These are phyloP conservation scores for Steatornis caripensis DNA, from an alignment of 2,113 vertebrate species.

Conservation along the genomic window DNA sequence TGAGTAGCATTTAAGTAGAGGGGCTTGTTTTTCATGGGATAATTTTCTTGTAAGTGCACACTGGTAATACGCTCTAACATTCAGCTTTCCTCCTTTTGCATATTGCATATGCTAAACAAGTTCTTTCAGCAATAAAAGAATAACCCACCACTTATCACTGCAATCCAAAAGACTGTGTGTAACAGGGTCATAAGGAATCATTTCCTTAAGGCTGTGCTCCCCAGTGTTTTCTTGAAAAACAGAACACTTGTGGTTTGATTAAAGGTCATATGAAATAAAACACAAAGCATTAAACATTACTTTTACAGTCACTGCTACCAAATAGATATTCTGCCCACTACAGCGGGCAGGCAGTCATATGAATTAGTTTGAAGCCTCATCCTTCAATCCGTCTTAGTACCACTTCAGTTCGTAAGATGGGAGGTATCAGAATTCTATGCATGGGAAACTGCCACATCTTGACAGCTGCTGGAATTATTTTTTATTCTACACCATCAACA, in stretches of 20 bases:
- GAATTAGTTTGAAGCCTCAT: background rate
- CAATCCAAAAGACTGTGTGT: background rate
- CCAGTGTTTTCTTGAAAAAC: background rate
- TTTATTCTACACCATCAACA: background rate
- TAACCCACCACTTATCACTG: background rate
- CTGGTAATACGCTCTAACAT: background rate
- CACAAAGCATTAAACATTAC: background rate
- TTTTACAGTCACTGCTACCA: background rate
- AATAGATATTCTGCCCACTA: background rate
- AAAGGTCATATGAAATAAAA: background rate
- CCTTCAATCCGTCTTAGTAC: background rate
- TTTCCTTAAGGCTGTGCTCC: background rate
- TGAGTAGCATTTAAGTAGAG: constrained; percentile 12
- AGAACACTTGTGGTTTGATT: background rate
- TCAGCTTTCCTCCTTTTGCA: background rate
- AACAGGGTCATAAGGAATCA: background rate
- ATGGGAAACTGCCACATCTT: background rate
- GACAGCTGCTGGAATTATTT: background rate
- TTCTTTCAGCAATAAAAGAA: constrained; percentile 13
- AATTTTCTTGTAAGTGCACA: constrained; percentile 36
- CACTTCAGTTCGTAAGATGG: background rate
- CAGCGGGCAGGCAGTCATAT: background rate
- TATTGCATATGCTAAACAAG: constrained; percentile 35
- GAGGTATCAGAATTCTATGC: background rate
- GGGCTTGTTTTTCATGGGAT: constrained; percentile 37